Conservation (phyloP, 2,888 invertebrate genomes). For the Eupeodes luniger region DNA sequence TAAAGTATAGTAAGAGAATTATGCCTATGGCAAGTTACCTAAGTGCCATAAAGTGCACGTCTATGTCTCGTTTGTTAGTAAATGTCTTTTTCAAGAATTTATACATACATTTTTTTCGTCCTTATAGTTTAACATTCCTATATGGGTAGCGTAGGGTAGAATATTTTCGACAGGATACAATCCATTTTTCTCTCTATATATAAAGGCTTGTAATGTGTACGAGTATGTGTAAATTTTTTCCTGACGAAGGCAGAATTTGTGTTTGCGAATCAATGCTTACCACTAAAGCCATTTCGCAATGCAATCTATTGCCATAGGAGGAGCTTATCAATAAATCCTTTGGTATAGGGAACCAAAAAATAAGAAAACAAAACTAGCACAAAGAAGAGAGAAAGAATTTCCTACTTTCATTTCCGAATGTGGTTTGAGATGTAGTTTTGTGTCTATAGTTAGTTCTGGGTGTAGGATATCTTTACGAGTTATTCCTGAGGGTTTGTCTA, state of each 20-base stretch:
- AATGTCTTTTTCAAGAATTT: slow-evolving; percentile 36
- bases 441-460: neutral
- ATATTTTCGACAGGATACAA: neutral
- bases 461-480: slow-evolving; percentile 19
- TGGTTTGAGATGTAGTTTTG: slow-evolving; percentile 9
- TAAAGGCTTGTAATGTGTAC: neutral
- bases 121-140: neutral
- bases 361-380: neutral
- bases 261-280: slow-evolving; percentile 51
- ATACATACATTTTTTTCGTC: neutral
- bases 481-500: slow-evolving; percentile 18
- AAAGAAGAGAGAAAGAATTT: slow-evolving; percentile 15
- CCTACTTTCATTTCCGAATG: slow-evolving; percentile 51
- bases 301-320: slow-evolving; percentile 27
- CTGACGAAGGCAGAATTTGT: slow-evolving; percentile 36
- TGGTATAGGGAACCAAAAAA: neutral
- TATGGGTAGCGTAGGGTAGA: neutral
- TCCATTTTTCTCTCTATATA: neutral
- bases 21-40: slow-evolving; percentile 26
- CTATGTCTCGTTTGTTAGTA: slow-evolving; percentile 52
- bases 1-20: slow-evolving; percentile 5
- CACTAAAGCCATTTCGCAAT: slow-evolving; percentile 43
- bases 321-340: slow-evolving; percentile 65
- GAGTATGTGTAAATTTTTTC: slow-evolving; percentile 1
- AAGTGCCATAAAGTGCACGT: slow-evolving; percentile 60